These are phyloP conservation scores for Formica exsecta DNA, from an alignment of 1,140 invertebrate species.

Conservation along the genomic window DNA sequence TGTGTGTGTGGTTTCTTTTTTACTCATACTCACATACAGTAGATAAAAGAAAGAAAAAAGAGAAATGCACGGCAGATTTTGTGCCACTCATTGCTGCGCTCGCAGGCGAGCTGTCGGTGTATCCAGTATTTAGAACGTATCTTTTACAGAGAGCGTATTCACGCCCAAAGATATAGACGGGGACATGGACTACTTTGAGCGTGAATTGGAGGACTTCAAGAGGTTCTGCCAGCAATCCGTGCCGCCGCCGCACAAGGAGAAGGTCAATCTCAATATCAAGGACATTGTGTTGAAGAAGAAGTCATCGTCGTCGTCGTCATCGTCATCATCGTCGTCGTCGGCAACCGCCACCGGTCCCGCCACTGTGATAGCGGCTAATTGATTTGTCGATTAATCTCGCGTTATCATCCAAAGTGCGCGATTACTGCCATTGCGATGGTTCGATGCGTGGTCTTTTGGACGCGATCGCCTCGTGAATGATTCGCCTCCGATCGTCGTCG, in stretches of 20 bases:
- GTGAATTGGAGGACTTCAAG: constrained; percentile 93
- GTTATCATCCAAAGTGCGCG: neutral
- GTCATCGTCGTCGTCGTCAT: constrained; percentile 79
- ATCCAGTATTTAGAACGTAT: constrained; percentile 82
- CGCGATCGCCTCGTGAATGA: neutral
- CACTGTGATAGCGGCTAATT: constrained; percentile 75
- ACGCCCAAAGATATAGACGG: constrained; percentile 91
- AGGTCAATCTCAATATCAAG: constrained; percentile 91
- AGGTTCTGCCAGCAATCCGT: constrained; percentile 92
- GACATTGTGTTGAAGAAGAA: constrained; percentile 91
- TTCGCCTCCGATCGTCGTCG: neutral
- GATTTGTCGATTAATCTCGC: constrained; percentile 47
- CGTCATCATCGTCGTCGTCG: constrained; percentile 77
- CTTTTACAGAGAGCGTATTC: constrained; percentile 91
- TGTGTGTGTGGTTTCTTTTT: neutral
- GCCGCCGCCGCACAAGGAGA: constrained; percentile 90
- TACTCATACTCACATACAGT: constrained; percentile 45
- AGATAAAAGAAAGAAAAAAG: neutral
- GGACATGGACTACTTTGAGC: constrained; percentile 91
- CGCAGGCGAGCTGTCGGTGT: constrained; percentile 21
- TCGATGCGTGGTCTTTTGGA: neutral
- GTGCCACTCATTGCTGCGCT: constrained; percentile 22
- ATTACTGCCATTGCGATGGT: constrained; percentile 32
- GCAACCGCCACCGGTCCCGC: constrained; percentile 21
- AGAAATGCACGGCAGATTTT: constrained; percentile 38